Evolutionary conservation across 2,888 invertebrate genomes (phyloP).

Genomic region (Tetragnatha montana): DNA sequence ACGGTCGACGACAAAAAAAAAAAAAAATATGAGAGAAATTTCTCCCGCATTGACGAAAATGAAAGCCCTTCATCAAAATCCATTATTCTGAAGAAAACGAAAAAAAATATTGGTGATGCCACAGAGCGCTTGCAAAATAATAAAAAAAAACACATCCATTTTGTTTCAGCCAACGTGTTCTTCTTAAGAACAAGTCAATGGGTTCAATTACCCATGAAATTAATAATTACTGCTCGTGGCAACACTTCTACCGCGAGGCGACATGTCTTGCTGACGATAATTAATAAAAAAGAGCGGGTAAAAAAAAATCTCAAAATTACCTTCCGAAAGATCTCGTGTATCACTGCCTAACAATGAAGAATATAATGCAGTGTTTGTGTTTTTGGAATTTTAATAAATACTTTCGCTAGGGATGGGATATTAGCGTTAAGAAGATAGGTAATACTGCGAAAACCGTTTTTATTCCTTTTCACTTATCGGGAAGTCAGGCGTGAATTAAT

Average conservation of each 20-base stretch:
- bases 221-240: constrained; percentile 43
- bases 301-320: constrained; percentile 36
- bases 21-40: not conserved
- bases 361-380: not conserved
- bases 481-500: not conserved
- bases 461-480: not conserved
- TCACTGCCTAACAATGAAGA: not conserved
- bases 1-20: not conserved
- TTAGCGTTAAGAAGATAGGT: not conserved
- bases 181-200: constrained; percentile 21
- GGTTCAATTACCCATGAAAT: constrained; percentile 54
- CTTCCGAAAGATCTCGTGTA: not conserved
- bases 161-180: constrained; percentile 22
- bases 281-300: constrained; percentile 41
- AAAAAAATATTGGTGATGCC: not conserved
- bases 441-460: not conserved
- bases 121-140: not conserved
- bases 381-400: not conserved
- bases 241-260: constrained; percentile 19
- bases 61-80: not conserved
- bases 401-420: not conserved
- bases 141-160: not conserved
- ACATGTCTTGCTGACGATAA: constrained; percentile 33
- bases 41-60: not conserved
- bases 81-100: not conserved